phyloP scores from a whole-genome alignment of 2,888 invertebrate genomes.

The Volucella zonaria region DNA sequence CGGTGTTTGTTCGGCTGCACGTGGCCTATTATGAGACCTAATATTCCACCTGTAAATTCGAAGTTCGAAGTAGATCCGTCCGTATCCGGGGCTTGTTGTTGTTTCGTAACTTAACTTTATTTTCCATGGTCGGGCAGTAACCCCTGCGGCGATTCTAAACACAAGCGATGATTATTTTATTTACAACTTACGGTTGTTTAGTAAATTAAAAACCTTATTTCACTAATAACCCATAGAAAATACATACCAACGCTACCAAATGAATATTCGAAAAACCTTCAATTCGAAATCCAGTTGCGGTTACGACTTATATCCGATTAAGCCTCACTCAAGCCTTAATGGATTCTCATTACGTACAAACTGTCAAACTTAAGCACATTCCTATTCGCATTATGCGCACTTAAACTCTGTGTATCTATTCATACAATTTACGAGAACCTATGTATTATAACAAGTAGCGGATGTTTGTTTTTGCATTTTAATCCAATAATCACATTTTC shows the following conservation, averaged over 20 bases:
- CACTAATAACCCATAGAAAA: conserved; percentile 7
- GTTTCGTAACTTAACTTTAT: too few relatives aligned
- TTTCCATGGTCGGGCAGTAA: too few relatives aligned
- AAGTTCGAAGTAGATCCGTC: too few relatives aligned
- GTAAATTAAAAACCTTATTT: neutral
- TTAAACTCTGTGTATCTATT: too few relatives aligned
- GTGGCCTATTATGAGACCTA: too few relatives aligned
- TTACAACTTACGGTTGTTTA: too few relatives aligned
- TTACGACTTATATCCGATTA: neutral
- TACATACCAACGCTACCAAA: neutral
- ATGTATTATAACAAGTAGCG: conserved; percentile 25
- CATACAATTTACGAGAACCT: neutral
- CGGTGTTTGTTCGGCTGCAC: too few relatives aligned
- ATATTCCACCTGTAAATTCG: too few relatives aligned
- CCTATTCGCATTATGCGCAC: neutral
- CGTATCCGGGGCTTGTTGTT: too few relatives aligned
- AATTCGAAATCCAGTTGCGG: conserved; percentile 1
- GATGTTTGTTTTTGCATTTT: conserved; percentile 41
- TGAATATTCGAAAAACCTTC: conserved; percentile 1
- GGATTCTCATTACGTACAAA: conserved; percentile 1
- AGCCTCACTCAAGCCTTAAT: neutral
- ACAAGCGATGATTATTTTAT: too few relatives aligned
- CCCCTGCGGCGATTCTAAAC: too few relatives aligned
- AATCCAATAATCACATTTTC: conserved; percentile 52
- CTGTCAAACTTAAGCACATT: neutral